A percentile compares a stretch with the other conserved stretches of the same genome.
Conservation (phyloP, 2,888 invertebrate genomes). For the Drosophila merina region DNA sequence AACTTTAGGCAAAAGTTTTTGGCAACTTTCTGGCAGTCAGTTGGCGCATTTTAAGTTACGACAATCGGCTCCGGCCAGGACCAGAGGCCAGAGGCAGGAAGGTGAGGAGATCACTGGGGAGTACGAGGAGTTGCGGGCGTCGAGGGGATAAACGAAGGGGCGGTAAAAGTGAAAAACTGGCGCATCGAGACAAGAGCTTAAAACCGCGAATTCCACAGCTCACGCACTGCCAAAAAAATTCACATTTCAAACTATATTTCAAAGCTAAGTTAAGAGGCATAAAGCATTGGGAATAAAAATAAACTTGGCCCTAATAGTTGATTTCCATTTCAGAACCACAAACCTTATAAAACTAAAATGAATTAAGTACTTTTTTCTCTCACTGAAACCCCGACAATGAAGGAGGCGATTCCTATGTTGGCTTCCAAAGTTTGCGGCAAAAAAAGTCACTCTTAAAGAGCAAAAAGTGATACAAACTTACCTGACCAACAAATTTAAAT, state of each 20-base stretch:
- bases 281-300: neutral
- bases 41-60: conserved; percentile 76
- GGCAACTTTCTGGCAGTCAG: conserved; percentile 75
- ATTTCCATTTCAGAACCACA: too few species aligned
- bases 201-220: conserved; percentile 65
- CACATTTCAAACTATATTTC: neutral
- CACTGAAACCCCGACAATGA: conserved; percentile 12
- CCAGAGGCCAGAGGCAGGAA: neutral
- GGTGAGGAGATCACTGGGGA: conserved; percentile 14
- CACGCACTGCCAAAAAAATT: conserved; percentile 16
- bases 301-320: too few species aligned
- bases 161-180: conserved; percentile 58
- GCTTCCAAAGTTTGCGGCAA: conserved; percentile 19
- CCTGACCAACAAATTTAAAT: conserved; percentile 61
- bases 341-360: neutral
- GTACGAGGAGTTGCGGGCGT: conserved; percentile 7
- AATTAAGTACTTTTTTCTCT: conserved; percentile 12
- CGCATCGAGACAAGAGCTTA: conserved; percentile 60
- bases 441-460: conserved; percentile 40
- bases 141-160: conserved; percentile 15
- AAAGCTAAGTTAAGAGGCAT: neutral
- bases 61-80: conserved; percentile 60
- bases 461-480: conserved; percentile 52
- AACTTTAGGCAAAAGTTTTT: conserved; percentile 69
- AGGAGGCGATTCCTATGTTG: conserved; percentile 34